Percentiles rank a stretch among this genome's conserved stretches.
Conservation (phyloP, 2,888 invertebrate species). For the Noctua comes region DNA sequence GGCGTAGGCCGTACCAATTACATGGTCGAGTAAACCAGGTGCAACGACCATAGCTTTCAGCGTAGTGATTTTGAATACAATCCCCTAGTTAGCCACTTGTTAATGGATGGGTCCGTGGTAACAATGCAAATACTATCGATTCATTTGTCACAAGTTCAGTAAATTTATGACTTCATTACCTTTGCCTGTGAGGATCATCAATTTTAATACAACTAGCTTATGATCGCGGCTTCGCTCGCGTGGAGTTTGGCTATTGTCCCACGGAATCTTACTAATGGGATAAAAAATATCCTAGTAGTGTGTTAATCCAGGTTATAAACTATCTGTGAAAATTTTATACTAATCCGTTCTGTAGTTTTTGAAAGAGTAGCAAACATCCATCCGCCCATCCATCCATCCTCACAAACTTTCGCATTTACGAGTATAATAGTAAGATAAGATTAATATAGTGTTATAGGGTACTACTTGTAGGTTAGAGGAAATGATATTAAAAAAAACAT, state of each 20-base stretch:
- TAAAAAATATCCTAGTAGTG: background rate
- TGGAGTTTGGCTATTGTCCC: background rate
- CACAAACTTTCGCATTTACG: background rate
- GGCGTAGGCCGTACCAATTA: slow-evolving; percentile 75
- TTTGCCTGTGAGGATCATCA: slow-evolving; percentile 35
- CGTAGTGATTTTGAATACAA: slow-evolving; percentile 76
- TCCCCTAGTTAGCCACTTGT: slow-evolving; percentile 75
- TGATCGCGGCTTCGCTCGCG: background rate
- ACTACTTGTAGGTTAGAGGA: background rate
- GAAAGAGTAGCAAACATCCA: background rate
- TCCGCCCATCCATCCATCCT: background rate
- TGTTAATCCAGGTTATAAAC: background rate
- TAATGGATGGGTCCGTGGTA: slow-evolving; percentile 69
- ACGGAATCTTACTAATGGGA: background rate
- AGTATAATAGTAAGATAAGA: background rate
- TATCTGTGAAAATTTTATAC: background rate
- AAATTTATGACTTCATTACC: slow-evolving; percentile 67
- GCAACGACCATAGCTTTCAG: slow-evolving; percentile 75
- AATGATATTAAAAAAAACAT: background rate
- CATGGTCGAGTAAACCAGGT: slow-evolving; percentile 80
- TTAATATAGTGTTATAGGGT: background rate
- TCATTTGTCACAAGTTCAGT: slow-evolving; percentile 54
- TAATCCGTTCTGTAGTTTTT: background rate
- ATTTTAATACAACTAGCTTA: background rate
- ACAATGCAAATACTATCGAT: slow-evolving; percentile 57